Base-by-base conservation (phyloP, 1,140 invertebrate genomes). In the Hypothenemus hampei region DNA sequence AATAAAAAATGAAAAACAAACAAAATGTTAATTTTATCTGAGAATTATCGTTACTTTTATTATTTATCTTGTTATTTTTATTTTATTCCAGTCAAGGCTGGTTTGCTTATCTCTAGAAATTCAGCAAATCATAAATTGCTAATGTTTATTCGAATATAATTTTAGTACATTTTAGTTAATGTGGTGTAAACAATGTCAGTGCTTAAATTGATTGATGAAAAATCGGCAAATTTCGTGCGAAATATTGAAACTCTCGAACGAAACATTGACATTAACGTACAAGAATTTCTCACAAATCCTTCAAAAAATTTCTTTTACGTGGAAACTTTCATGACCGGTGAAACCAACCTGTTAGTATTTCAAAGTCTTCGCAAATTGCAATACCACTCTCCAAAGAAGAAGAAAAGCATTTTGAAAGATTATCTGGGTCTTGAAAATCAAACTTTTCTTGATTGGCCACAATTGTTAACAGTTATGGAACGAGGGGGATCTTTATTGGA, bases 241-340 rank as follows among this genome's bases (percentile, higher is more conserved):
- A 47, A 31, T 19, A 31, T 47, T 18, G 26, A 47, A 47, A 33
- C 11, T 5, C 31, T 47, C 10, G 45, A 47, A 21, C 13, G 19
- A 11, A n/a, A 47, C 16, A 47, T 47, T 5, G 19, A 35, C 18
- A 7, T 4, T 10, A 18, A 24, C 7, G 29, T 47, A 11, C 15
- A 19, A 7, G 45, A 47, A 5, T 47, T 47, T 33, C 15, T 47
- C 7, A 4, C 35, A 2, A n/a, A 47, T n/a, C 13, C 15, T 11
- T 5, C 20, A 16, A 47, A 35, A 29, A 47, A 47, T 31, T 33
- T 15, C 13, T 13, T 47, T 7, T 20, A 35, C 8, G 15, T 47
- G 10, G 11, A 19, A 10, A 47, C 45, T 18, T 5, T 35, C n/a
- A 33, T 47, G 45, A 47, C 45, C 11, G 45, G 45, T 10, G 45